phyloP scores from a whole-genome alignment of 2,888 invertebrate genomes.

The Nycteola revayana region DNA sequence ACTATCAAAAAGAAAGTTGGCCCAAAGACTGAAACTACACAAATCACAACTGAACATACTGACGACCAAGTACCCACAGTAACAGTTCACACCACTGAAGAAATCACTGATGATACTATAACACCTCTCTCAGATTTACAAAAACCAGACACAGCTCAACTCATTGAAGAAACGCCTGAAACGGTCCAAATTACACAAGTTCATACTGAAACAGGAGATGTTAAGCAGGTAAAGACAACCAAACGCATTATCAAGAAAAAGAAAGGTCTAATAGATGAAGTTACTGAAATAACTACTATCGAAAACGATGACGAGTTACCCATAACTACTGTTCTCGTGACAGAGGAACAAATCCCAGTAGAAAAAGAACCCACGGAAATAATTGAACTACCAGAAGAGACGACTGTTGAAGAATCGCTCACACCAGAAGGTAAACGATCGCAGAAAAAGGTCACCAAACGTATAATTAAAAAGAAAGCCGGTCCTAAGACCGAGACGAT shows the following conservation, averaged over 20 bases:
- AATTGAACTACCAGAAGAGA: slow-evolving; percentile 42
- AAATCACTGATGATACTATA: slow-evolving; percentile 33
- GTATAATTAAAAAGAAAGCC: slow-evolving; percentile 18
- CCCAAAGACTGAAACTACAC: slow-evolving; percentile 33
- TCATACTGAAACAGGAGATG: slow-evolving; percentile 14
- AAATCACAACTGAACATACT: slow-evolving; percentile 40
- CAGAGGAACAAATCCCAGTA: too few species aligned
- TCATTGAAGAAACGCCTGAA: slow-evolving; percentile 5
- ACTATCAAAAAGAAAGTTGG: slow-evolving; percentile 36
- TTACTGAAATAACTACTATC: slow-evolving; percentile 2
- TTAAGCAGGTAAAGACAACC: slow-evolving; percentile 48
- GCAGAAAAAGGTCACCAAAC: slow-evolving; percentile 33
- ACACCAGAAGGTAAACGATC: slow-evolving; percentile 51
- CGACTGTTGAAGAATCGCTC: slow-evolving; percentile 33
- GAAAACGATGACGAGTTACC: slow-evolving; percentile 56
- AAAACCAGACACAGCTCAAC: neutral
- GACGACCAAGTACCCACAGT: slow-evolving; percentile 35
- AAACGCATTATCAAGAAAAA: slow-evolving; percentile 57
- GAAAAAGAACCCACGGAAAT: slow-evolving; percentile 27
- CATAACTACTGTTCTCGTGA: slow-evolving; percentile 40
- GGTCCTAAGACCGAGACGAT: slow-evolving; percentile 18
- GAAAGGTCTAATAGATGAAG: slow-evolving; percentile 43
- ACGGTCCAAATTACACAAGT: slow-evolving; percentile 13
- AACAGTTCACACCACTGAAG: slow-evolving; percentile 12
- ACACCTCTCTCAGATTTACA: slow-evolving; percentile 5